Evolutionary conservation across 2,113 vertebrate genomes (phyloP).

Genomic region (Pachyramphus minor): DNA sequence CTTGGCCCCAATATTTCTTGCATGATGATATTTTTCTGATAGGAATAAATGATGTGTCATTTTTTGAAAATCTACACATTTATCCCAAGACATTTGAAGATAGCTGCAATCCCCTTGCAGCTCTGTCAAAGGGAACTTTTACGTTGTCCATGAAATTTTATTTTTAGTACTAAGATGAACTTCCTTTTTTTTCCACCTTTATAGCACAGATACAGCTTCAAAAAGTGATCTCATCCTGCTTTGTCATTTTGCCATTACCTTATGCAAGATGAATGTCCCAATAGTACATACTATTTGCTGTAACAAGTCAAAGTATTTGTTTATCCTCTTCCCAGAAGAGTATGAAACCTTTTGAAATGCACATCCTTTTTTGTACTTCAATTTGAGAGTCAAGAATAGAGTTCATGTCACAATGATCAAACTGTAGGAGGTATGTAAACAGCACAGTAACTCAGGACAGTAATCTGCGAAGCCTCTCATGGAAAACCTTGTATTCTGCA

Average conservation of each 20-base stretch:
- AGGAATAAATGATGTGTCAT: neutral
- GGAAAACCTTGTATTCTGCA: neutral
- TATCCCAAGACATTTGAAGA: neutral
- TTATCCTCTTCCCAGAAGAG: neutral
- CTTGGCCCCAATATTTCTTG: neutral
- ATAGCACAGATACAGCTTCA: neutral
- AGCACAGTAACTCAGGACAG: neutral
- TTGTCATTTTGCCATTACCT: slow-evolving; percentile 4
- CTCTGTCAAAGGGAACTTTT: neutral
- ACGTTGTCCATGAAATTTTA: neutral
- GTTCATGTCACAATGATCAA: neutral
- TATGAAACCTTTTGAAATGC: neutral
- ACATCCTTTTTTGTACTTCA: neutral
- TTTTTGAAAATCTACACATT: neutral
- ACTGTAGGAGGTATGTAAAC: neutral
- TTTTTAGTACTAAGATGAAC: neutral
- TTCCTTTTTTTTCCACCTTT: neutral
- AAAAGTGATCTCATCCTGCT: neutral
- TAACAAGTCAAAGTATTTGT: neutral
- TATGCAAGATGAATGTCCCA: neutral
- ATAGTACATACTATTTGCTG: neutral
- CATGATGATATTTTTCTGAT: neutral
- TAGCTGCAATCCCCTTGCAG: neutral
- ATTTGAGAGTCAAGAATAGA: neutral
- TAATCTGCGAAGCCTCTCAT: neutral